Evolutionary conservation across 2,888 invertebrate genomes (phyloP).

Genomic region (Leucania comma): DNA sequence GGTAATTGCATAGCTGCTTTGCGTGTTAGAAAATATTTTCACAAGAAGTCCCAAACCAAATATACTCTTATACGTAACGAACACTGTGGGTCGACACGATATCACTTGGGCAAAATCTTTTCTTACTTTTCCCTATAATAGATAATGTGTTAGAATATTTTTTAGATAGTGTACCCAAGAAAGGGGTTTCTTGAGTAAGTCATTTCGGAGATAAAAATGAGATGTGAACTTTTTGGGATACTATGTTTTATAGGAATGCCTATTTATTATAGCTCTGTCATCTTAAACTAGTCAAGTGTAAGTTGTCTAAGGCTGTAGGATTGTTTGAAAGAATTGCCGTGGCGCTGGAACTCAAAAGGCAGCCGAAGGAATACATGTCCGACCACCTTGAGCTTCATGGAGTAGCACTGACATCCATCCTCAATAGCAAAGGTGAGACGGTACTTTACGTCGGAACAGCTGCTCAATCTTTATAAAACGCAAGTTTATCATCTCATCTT

Average conservation of each 20-base stretch:
- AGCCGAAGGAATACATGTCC: no score
- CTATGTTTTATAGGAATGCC: not conserved
- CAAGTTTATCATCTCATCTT: no score
- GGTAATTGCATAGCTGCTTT: not conserved
- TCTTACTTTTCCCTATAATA: constrained; percentile 2
- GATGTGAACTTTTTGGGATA: not conserved
- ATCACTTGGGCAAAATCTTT: constrained; percentile 19
- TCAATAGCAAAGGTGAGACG: no score
- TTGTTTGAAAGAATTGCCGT: no score
- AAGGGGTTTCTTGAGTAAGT: not conserved
- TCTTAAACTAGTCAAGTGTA: no score
- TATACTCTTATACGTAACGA: constrained; percentile 30
- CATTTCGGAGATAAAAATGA: constrained; percentile 6
- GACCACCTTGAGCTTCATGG: no score
- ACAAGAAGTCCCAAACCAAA: constrained; percentile 45
- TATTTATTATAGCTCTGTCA: no score
- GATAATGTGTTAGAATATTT: not conserved
- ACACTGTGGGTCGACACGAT: constrained; percentile 21
- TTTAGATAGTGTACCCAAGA: not conserved
- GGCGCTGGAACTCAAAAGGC: no score
- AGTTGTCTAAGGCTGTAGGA: no score
- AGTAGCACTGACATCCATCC: no score
- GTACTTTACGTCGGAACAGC: no score
- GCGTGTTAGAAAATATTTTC: constrained; percentile 42
- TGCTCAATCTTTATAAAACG: no score